Evolutionary conservation across 92 coral and sea anemone species (phyloP), one percentile per base, ranked within the genome.

Genomic region (Epizoanthus fatuus): DNA sequence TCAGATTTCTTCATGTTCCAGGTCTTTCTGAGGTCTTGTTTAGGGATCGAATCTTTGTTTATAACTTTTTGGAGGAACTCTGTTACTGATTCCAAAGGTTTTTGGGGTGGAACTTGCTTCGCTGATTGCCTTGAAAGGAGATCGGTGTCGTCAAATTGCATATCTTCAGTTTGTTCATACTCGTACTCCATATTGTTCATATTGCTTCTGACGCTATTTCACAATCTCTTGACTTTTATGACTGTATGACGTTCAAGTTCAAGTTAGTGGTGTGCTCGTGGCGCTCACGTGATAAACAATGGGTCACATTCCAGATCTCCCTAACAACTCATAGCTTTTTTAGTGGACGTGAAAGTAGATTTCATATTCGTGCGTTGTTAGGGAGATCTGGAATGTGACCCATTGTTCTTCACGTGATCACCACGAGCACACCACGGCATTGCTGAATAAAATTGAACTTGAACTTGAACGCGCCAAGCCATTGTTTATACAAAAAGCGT

Each of bases 1-100:
- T 89, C 89, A 78, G 81, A 56, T 89, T 84, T 89, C 92, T 40
- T 76, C 72, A 12, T 58, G 80, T 75, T 89, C 92, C 85, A 89
- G 40, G 67, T 83, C 57, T 70, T 83, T 17, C 88, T 84, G 0
- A 74, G 88, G 38, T 89, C 92, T 84, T 83, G 81, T 70, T 89
- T 75, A 2, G 88, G 88, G 20, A 83, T 77, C 57, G 56, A 70
- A 54, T 81, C 88, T 83, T 89, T 68, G 53, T n/a, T 58, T 37
- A 81, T 81, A 6, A 82, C 1, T 0, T 64, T 17, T 74, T 81
- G 92, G 0, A 73, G 80, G 82, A 82, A 0, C 68, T 82, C 84
- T 0, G 84, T 7, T 64, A 64, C 63, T 71, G 91, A 47, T 83
- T 74, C 80, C 9, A 88, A 0, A 0, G 69, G 84, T 74, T 75